Evolutionary conservation across 2,113 vertebrate genomes (phyloP).

Genomic region (Burhinus bistriatus): DNA sequence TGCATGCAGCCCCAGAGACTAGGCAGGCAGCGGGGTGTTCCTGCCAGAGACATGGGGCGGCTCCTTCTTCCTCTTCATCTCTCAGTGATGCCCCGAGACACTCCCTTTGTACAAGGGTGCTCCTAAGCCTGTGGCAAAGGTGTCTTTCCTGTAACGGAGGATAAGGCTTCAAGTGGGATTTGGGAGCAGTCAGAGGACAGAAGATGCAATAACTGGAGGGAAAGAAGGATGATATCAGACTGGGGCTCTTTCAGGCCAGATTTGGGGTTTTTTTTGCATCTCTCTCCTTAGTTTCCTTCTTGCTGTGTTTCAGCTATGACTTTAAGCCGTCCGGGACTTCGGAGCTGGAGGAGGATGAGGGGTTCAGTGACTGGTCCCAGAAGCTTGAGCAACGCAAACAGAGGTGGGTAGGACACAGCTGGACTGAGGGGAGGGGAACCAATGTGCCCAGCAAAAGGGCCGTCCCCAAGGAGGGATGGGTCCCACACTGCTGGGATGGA

Average conservation of each 20-base stretch:
- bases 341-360: conserved; percentile 88
- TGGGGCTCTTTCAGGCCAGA: background rate
- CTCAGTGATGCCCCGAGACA: background rate
- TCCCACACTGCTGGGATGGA: rapidly evolving
- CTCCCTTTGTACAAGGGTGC: background rate
- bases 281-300: background rate
- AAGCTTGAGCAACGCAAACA: conserved; percentile 76
- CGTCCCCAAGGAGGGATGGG: background rate
- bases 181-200: background rate
- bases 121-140: background rate
- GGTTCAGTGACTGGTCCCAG: conserved; percentile 91
- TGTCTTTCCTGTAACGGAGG: background rate
- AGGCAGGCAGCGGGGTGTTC: background rate
- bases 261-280: background rate
- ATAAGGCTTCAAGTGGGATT: background rate
- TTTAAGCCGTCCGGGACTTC: conserved; percentile 68
- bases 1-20: background rate
- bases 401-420: conserved; percentile 37
- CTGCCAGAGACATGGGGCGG: background rate
- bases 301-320: conserved; percentile 62
- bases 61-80: background rate
- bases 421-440: background rate
- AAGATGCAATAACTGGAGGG: background rate
- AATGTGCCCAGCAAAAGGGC: background rate
- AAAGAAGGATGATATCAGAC: background rate